phyloP scores from a whole-genome alignment of 1,140 invertebrate species.

The Chelonus insularis region DNA sequence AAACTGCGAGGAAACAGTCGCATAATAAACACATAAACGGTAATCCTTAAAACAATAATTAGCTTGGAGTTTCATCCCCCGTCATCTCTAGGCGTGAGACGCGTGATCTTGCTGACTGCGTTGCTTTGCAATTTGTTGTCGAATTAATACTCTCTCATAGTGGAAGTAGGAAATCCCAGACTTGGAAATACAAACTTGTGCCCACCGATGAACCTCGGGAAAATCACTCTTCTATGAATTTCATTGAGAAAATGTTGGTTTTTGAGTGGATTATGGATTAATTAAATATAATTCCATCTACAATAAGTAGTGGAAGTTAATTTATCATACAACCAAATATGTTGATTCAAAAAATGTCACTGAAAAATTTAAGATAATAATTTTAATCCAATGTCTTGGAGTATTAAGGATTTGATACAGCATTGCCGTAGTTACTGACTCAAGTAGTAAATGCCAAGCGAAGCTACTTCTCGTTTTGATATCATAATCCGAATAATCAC shows the following conservation, averaged over 20 bases:
- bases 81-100: conserved; percentile 6
- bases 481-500: conserved; percentile 63
- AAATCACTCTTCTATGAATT: conserved; percentile 13
- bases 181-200: background rate
- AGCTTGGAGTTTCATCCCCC: conserved; percentile 39
- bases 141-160: conserved; percentile 38
- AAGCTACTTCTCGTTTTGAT: conserved; percentile 59
- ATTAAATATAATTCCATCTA: no score
- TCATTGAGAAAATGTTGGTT: conserved; percentile 10
- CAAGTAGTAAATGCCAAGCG: conserved; percentile 38
- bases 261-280: conserved; percentile 19
- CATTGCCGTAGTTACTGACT: conserved; percentile 37
- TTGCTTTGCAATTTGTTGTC: conserved; percentile 40
- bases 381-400: conserved; percentile 62
- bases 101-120: conserved; percentile 39
- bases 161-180: background rate
- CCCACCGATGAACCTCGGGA: background rate
- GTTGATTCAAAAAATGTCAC: no score
- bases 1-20: conserved; percentile 40
- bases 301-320: no score
- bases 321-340: no score
- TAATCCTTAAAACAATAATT: conserved; percentile 62
- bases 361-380: conserved; percentile 53
- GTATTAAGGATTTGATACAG: conserved; percentile 56
- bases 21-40: conserved; percentile 59